phyloP scores from a whole-genome alignment of 2,113 vertebrate species.

The Chlorodrepanis virens region DNA sequence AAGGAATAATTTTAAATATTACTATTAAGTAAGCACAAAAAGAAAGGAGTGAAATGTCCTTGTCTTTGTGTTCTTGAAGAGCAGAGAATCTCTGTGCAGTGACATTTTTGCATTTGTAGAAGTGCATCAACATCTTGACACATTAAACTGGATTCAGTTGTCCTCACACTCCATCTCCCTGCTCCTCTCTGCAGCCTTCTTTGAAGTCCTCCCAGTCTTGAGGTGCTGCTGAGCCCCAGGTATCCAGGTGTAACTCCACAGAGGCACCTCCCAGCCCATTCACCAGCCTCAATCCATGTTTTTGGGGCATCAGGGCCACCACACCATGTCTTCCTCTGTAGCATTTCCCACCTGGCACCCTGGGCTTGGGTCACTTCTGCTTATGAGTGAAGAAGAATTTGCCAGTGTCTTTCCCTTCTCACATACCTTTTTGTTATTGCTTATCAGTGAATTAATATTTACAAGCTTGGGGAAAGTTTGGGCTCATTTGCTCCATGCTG shows the following conservation, averaged over 20 bases:
- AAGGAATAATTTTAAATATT: not conserved
- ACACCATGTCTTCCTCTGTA: not conserved
- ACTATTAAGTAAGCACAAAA: not conserved
- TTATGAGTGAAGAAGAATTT: not conserved
- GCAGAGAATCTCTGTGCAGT: not conserved
- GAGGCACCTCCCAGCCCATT: not conserved
- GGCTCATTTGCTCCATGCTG: not conserved
- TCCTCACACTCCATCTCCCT: not conserved
- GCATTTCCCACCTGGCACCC: not conserved
- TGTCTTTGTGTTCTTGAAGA: not conserved
- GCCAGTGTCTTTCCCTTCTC: not conserved
- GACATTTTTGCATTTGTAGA: not conserved
- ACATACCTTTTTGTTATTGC: not conserved
- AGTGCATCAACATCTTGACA: not conserved
- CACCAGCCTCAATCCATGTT: rapidly evolving
- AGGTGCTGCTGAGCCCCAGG: not conserved
- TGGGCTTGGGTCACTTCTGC: not conserved
- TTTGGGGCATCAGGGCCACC: not conserved
- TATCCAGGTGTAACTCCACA: not conserved
- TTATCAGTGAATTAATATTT: not conserved
- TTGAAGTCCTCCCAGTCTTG: not conserved
- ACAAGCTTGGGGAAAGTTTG: not conserved
- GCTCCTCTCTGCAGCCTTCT: not conserved
- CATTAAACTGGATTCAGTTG: not conserved
- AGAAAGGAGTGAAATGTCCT: not conserved